Conservation (phyloP, 30 jellyfish, hydroid and myxozoan genomes). For the Chrysaora quinquecirrha region DNA sequence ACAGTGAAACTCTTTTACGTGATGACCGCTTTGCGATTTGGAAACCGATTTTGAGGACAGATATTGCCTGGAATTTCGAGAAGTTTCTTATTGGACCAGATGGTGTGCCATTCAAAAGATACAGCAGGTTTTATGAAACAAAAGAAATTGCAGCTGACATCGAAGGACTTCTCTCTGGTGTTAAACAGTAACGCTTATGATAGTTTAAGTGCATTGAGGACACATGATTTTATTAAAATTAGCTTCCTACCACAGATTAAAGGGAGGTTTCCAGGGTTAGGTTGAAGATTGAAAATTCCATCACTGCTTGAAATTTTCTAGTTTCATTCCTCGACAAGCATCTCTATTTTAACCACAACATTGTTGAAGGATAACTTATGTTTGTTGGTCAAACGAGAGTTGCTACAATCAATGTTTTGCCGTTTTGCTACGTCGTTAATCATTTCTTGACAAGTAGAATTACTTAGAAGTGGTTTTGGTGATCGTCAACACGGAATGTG, state of each 20-base stretch:
- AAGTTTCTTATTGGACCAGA: slow-evolving; percentile 73
- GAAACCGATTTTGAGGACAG: slow-evolving; percentile 69
- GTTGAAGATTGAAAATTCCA: not conserved
- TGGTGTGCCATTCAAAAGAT: slow-evolving; percentile 75
- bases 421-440: too few species aligned
- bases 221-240: not conserved
- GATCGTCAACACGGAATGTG: too few species aligned
- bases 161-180: slow-evolving; percentile 17
- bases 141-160: slow-evolving; percentile 61
- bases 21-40: slow-evolving; percentile 61
- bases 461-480: too few species aligned
- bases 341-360: too few species aligned
- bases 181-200: not conserved
- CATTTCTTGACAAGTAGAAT: too few species aligned
- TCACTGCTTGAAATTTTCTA: not conserved
- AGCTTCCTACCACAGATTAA: too few species aligned
- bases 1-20: slow-evolving; percentile 37
- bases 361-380: too few species aligned
- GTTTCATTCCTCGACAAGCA: too few species aligned
- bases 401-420: too few species aligned
- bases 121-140: slow-evolving; percentile 53
- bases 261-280: too few species aligned
- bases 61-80: slow-evolving; percentile 87
- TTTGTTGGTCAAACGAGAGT: too few species aligned
- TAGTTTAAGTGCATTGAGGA: not conserved